Evolutionary conservation across 2,113 vertebrate genomes (phyloP), one percentile per base, ranked within the genome.

Genomic region (Oncorhynchus kisutch): DNA sequence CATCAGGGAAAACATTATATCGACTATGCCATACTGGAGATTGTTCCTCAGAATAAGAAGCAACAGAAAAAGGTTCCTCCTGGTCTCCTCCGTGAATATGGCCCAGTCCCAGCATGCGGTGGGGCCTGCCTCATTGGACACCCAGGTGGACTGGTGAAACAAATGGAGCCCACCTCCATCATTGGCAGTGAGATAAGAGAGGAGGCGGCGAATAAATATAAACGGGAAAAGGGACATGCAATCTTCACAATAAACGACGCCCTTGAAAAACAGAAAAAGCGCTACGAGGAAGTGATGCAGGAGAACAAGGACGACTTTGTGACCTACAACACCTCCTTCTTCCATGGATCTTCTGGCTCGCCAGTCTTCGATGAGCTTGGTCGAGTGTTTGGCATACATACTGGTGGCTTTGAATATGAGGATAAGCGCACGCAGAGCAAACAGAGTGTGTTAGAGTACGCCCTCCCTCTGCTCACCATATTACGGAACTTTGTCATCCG

Each of bases 341-440:
- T 25, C 24, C 18, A 72, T 29, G 70, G 49, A 14, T 54, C 70
- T 11, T 72, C 70, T 72, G 70, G 70, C 49, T 72, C 70, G 13
- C 70, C 70, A 9, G 70, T 72, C 4, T 72, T 72, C 51, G 49
- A 72, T 59, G 49, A 24, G 2, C 16, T 27, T 27, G 45, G 70
- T 54, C 5, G 24, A 16, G 48, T 72, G 22, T 25, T 72, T 4
- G 70, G 48, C 9, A 24, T 72, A 4, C 70, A 72, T 45, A 72
- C 70, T 5, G 70, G 20, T 6, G 70, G 70, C 70, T 14, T 54
- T 20, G 0, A 5, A 2, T 72, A 72, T n/a, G 2, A 45, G 18
- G n/a, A 9, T 22, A 2, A 2, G 18, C 9, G 0, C 6, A 29
- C 12, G 2, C 16, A 70, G n/a, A 70, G 4, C 29, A 67, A 1